Base-by-base conservation (phyloP, 2,797 vertebrate species). In the Myotis pilosus region DNA sequence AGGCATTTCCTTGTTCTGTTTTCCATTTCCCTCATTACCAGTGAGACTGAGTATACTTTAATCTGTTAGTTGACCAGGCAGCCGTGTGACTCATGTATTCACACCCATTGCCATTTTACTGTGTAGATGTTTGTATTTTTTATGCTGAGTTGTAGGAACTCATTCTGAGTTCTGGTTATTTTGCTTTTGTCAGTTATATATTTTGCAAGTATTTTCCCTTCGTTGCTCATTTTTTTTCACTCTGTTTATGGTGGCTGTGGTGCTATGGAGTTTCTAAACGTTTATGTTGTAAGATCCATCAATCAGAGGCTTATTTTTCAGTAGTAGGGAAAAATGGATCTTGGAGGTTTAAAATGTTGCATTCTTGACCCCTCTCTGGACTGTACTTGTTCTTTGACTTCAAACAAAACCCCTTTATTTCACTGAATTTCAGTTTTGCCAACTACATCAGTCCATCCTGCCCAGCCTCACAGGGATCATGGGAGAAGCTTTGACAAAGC, bases 151-250 rank as follows among this genome's bases (percentile, higher is more conserved):
- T 94, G 13, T 79, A 51, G 20, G 60, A 41, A 53, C 36, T 80
- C 23, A 3, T 80, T 53, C 72, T 85, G 53, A 72, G 66, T 71
- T 82, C 47, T 2, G 38, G 4, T 75, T 72, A 53, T 80, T 78
- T 82, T 78, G 69, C 68, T 71, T 88, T 82, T 75, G 64, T n/a
- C 12, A 33, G 12, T 86, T 82, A 44, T 38, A 44, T 81, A 25
- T 94, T 78, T 84, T 93, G 36, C 51, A 57, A 71, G 15, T 47
- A 4, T 92, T 91, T 92, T 91, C 76, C 80, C 55, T 60, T 41
- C 72, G 47, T 81, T 94, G 51, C 36, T 94, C 91, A 6, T 55
- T 57, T 87, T 90, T 87, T 92, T 93, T 60, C 60, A 64, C 69
- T 90, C 15, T 84, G 6, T 78, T 86, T 51, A 25, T 33, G 53